Evolutionary conservation across 1,140 invertebrate species (phyloP), one percentile per base, ranked within the genome.

Genomic region (Euura lappo): DNA sequence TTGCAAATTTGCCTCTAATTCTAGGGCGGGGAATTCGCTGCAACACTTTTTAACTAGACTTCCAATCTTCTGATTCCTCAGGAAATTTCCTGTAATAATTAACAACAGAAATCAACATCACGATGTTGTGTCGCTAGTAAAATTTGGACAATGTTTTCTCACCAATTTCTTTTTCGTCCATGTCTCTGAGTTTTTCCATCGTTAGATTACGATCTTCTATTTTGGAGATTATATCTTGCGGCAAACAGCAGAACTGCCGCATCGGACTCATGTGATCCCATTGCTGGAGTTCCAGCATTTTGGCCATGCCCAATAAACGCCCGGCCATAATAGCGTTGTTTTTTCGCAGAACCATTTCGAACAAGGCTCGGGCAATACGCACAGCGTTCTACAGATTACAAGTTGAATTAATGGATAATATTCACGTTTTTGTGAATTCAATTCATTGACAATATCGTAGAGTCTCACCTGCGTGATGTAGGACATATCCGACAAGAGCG

Each of bases 201-300:
- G 91, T 92, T 2, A 98, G 79, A 73, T 93, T 91, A 1, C 90
- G 89, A 4, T 91, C 86, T 84, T 98, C 96, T 10, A 99, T 91
- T 84, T 97, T 97, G 6, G 92, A 88, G 65, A 98, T 89, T 1
- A 96, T 91, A 75, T 97, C 96, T 42, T 84, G 86, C 44, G 92
- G 90, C n/a, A 99, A 87, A 66, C 92, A 91, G 44, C 91, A 90
- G 85, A 98, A 98, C 86, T 99, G 97, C 6, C 93, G 87, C 79
- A 99, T 87, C 0, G 97, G 95, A 76, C 92, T 94, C 80, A 97
- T 92, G 81, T 93, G 94, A 76, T 93, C 91, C 98, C 98, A 99
- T 67, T 96, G 91, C 82, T 95, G 93, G 0, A 93, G 89, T 83
- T 98, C 96, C 74, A 99, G 90, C 93, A 97, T 96, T 89, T 98